These are phyloP conservation scores for Tachina lurida DNA, from an alignment of 2,888 invertebrate species.

Conservation along the genomic window DNA sequence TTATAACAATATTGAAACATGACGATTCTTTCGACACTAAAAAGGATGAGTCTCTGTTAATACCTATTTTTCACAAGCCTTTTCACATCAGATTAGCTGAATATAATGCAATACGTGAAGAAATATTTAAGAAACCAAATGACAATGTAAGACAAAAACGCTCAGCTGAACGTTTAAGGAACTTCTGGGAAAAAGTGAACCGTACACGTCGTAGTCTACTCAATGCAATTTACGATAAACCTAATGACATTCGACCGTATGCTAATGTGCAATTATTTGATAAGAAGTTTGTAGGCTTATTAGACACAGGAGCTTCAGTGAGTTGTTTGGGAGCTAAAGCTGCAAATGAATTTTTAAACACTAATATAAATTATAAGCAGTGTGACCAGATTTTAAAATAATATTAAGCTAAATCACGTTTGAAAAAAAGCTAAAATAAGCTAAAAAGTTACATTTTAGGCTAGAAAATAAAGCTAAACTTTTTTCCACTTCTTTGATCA, in stretches of 20 bases:
- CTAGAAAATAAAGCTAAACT: too few species aligned
- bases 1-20: too few species aligned
- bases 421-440: too few species aligned
- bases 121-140: conserved; percentile 6
- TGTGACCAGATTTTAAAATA: too few species aligned
- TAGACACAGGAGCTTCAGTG: background rate
- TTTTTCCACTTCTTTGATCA: too few species aligned
- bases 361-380: background rate
- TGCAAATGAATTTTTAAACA: background rate
- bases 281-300: background rate
- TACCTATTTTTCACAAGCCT: background rate
- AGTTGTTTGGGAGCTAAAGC: background rate
- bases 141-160: background rate
- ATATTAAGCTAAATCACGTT: too few species aligned
- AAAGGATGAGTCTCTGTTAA: background rate
- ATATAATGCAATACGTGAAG: background rate
- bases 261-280: background rate
- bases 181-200: background rate
- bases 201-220: background rate
- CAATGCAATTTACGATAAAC: background rate
- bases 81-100: conserved; percentile 11
- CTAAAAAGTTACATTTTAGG: too few species aligned
- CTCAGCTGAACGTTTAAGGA: background rate
- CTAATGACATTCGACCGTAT: background rate
- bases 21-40: too few species aligned